These are phyloP conservation scores for Syngnathus typhle DNA, from an alignment of 2,113 vertebrate genomes.

Conservation along the genomic window DNA sequence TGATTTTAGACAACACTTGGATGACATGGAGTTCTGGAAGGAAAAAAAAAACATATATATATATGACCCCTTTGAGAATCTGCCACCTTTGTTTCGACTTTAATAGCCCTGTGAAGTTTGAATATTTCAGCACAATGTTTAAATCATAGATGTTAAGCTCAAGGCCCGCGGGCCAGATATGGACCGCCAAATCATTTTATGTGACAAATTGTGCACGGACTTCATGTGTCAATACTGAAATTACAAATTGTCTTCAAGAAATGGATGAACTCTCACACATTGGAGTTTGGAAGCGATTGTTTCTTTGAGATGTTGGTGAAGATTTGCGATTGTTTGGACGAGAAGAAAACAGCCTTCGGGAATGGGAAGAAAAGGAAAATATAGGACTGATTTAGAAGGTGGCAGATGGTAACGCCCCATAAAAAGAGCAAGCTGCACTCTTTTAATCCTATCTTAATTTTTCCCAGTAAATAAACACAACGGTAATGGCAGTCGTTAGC, in stretches of 20 bases:
- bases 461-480: conserved; percentile 49
- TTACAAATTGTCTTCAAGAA: not conserved
- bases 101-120: conserved; percentile 33
- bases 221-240: no score
- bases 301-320: not conserved
- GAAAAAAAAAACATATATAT: conserved; percentile 6
- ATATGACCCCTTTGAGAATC: conserved; percentile 28
- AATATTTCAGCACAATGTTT: conserved; percentile 27
- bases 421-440: conserved; percentile 35
- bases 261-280: conserved; percentile 25
- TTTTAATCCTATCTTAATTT: conserved; percentile 45
- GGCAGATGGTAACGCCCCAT: conserved; percentile 39
- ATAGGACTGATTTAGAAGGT: conserved; percentile 21
- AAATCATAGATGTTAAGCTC: conserved; percentile 20
- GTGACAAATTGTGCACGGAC: no score
- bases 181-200: no score
- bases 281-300: conserved; percentile 25
- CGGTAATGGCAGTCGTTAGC: conserved; percentile 35
- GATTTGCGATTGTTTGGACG: no score
- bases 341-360: conserved; percentile 16
- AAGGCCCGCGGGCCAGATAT: no score
- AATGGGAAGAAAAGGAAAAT: conserved; percentile 1
- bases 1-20: conserved; percentile 44
- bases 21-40: conserved; percentile 31
- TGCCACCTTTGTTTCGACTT: conserved; percentile 47